Percentiles rank a stretch among this genome's conserved stretches.
These are phyloP conservation scores for Stegana nigrithorax DNA, from an alignment of 2,888 invertebrate species.

Conservation along the genomic window DNA sequence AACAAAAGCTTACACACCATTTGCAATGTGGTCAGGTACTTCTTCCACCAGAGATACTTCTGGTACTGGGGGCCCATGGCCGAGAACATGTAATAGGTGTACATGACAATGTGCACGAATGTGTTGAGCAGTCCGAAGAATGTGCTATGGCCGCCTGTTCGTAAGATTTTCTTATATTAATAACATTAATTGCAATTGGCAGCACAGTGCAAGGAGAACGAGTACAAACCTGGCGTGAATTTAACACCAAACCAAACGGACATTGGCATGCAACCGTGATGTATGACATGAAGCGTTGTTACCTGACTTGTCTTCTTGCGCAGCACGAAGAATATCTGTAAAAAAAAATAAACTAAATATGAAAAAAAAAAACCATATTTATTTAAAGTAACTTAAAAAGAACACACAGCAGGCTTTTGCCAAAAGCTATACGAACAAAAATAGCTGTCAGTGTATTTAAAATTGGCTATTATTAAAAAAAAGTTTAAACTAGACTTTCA, in stretches of 20 bases:
- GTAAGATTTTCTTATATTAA: neutral
- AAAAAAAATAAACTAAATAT: slow-evolving; percentile 31
- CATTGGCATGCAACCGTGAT: slow-evolving; percentile 97
- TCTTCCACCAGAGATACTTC: slow-evolving; percentile 96
- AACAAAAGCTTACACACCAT: slow-evolving; percentile 75
- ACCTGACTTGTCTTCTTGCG: slow-evolving; percentile 95
- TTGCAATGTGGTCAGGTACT: slow-evolving; percentile 90
- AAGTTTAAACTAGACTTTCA: no score
- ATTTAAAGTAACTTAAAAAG: no score
- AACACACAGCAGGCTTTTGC: no score
- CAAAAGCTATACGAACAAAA: no score
- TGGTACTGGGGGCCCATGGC: slow-evolving; percentile 90
- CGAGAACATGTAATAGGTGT: slow-evolving; percentile 90
- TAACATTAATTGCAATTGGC: neutral
- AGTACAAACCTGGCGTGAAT: slow-evolving; percentile 88
- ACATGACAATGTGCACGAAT: slow-evolving; percentile 98
- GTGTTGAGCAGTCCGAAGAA: slow-evolving; percentile 96
- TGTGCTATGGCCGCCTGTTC: slow-evolving; percentile 89
- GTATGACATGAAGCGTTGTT: slow-evolving; percentile 93
- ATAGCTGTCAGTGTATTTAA: no score
- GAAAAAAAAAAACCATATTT: slow-evolving; percentile 15
- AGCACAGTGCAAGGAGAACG: no score
- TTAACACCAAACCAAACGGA: slow-evolving; percentile 98
- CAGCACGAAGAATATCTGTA: slow-evolving; percentile 92
- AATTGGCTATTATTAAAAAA: no score